Conservation (phyloP, 1,140 invertebrate species). For the Patella vulgata region DNA sequence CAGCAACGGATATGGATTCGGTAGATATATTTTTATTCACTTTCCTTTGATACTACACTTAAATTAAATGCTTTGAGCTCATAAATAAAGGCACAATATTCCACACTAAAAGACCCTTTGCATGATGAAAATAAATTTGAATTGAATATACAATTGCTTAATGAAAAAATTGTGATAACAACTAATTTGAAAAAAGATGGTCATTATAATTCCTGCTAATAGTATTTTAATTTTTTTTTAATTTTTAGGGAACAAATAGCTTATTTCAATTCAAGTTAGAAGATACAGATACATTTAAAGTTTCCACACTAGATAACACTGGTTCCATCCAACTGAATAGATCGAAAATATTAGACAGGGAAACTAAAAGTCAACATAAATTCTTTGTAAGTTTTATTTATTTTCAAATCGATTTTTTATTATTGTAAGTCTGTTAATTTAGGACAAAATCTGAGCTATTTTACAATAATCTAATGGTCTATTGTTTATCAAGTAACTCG, state of each 20-base stretch:
- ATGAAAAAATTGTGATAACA: too few species aligned
- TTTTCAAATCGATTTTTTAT: neutral
- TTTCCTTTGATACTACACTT: too few species aligned
- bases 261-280: slow-evolving; percentile 15
- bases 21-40: neutral
- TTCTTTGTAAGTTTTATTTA: slow-evolving; percentile 15
- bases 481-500: too few species aligned
- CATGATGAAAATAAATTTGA: too few species aligned
- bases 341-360: slow-evolving; percentile 16
- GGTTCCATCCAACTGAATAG: slow-evolving; percentile 12
- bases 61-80: too few species aligned
- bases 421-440: neutral
- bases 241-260: slow-evolving; percentile 24
- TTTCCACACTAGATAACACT: slow-evolving; percentile 10
- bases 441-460: neutral
- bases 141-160: too few species aligned
- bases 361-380: neutral
- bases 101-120: too few species aligned
- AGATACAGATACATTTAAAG: slow-evolving; percentile 6
- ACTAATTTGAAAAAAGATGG: too few species aligned
- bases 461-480: neutral
- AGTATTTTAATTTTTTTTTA: too few species aligned
- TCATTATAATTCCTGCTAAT: too few species aligned
- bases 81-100: too few species aligned
- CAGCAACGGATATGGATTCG: slow-evolving; percentile 18